These are phyloP conservation scores for Neomorphus geoffroyi DNA, from an alignment of 2,797 vertebrate genomes.

Conservation along the genomic window DNA sequence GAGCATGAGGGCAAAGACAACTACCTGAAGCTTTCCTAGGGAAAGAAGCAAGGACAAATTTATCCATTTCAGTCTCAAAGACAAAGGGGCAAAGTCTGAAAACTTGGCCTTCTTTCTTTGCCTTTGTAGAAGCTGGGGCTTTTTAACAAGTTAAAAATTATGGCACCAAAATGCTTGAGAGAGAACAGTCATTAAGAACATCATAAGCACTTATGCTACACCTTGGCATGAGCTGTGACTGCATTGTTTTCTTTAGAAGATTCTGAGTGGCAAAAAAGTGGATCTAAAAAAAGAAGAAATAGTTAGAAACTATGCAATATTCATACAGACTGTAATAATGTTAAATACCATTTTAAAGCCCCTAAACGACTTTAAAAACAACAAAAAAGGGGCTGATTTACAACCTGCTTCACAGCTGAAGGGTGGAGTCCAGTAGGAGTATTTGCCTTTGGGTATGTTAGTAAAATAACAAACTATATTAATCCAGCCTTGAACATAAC, in stretches of 20 bases:
- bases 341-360: conserved; percentile 60
- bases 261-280: conserved; percentile 26
- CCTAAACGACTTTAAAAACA: conserved; percentile 60
- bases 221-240: neutral
- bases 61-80: neutral
- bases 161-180: neutral
- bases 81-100: neutral
- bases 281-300: conserved; percentile 32
- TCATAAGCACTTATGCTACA: conserved; percentile 8
- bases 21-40: neutral
- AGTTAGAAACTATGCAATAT: conserved; percentile 42
- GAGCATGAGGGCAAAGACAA: neutral
- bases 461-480: conserved; percentile 61
- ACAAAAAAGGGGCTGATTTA: conserved; percentile 57
- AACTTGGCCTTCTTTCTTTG: neutral
- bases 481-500: conserved; percentile 48
- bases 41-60: neutral
- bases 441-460: conserved; percentile 54
- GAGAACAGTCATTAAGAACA: neutral
- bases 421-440: conserved; percentile 56
- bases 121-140: neutral
- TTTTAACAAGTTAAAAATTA: conserved; percentile 12
- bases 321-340: conserved; percentile 50
- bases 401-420: conserved; percentile 44
- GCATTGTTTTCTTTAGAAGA: conserved; percentile 43